A percentile compares a stretch with the other conserved stretches of the same genome.
These are phyloP conservation scores for Xylota sylvarum DNA, from an alignment of 2,888 invertebrate species.

Conservation along the genomic window DNA sequence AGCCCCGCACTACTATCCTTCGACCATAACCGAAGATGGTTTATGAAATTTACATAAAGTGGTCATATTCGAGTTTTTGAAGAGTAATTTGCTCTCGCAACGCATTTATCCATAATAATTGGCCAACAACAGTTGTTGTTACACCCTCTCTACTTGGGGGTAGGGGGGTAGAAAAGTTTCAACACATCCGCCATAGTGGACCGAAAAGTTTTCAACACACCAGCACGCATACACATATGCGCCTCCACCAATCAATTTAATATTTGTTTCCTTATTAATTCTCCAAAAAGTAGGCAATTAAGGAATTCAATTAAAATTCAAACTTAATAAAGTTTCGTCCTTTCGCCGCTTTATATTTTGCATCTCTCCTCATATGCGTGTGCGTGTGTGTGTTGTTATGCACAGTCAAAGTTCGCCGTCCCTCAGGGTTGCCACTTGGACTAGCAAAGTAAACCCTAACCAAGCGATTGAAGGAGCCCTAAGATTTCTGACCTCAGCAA, in stretches of 20 bases:
- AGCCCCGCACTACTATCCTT: not conserved
- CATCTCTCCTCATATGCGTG: constrained; percentile 12
- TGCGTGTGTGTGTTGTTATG: not conserved
- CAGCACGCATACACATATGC: not conserved
- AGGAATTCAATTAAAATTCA: constrained; percentile 76
- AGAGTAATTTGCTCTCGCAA: constrained; percentile 57
- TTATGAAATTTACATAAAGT: constrained; percentile 68
- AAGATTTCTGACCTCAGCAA: constrained; percentile 74
- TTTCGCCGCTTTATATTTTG: constrained; percentile 1
- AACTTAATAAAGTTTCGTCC: constrained; percentile 67
- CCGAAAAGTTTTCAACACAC: constrained; percentile 6
- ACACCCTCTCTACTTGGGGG: not conserved
- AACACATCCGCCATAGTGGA: constrained; percentile 30
- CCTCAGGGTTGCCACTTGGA: constrained; percentile 29
- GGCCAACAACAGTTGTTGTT: constrained; percentile 62
- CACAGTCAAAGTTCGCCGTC: constrained; percentile 41
- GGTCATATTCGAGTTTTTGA: constrained; percentile 68
- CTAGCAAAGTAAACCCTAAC: constrained; percentile 43
- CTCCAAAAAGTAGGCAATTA: constrained; percentile 63
- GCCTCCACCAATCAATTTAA: constrained; percentile 47
- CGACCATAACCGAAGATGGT: constrained; percentile 54
- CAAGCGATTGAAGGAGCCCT: constrained; percentile 46
- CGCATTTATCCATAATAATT: constrained; percentile 64
- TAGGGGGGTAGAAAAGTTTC: too few species aligned
- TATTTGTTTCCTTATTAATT: constrained; percentile 65